These are phyloP conservation scores for Odobenus rosmarus DNA, from an alignment of 2,113 vertebrate species.

Conservation along the genomic window DNA sequence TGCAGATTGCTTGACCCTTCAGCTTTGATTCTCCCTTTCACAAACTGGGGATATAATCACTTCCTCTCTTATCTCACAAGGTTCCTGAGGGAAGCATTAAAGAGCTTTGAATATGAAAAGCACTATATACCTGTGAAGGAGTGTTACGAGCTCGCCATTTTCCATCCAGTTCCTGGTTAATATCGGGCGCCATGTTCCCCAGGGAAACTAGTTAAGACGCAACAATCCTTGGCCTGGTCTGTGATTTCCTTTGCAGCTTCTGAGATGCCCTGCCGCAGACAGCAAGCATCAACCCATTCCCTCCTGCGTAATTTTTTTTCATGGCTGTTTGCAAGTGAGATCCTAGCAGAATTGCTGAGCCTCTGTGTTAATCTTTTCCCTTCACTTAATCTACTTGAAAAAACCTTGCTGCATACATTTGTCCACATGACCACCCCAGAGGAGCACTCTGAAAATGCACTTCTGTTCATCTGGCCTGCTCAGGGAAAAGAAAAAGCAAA, in stretches of 20 bases:
- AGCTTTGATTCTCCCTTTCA: slow-evolving; percentile 73
- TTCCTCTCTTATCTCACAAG: slow-evolving; percentile 66
- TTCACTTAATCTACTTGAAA: slow-evolving; percentile 63
- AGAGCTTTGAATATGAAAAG: slow-evolving; percentile 71
- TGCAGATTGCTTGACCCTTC: slow-evolving; percentile 72
- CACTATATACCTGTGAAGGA: slow-evolving; percentile 59
- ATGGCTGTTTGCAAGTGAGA: slow-evolving; percentile 54
- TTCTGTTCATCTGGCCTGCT: not conserved
- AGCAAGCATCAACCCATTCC: slow-evolving; percentile 25
- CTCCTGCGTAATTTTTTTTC: not conserved
- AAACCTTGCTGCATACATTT: slow-evolving; percentile 30
- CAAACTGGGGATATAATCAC: slow-evolving; percentile 72
- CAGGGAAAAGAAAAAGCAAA: not conserved
- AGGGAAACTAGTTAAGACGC: slow-evolving; percentile 62
- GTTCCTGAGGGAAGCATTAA: slow-evolving; percentile 69
- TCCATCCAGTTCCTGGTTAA: slow-evolving; percentile 51
- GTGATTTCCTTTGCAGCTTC: slow-evolving; percentile 36
- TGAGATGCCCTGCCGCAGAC: slow-evolving; percentile 33
- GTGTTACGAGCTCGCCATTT: slow-evolving; percentile 27
- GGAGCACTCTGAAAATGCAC: not conserved
- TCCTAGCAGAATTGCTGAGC: slow-evolving; percentile 63
- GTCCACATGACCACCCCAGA: not conserved
- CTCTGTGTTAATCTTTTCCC: slow-evolving; percentile 54
- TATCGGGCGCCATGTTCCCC: not conserved
- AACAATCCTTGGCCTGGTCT: slow-evolving; percentile 36